Evolutionary conservation across 2,797 vertebrate genomes (phyloP).

Genomic region (Sus cebifrons): DNA sequence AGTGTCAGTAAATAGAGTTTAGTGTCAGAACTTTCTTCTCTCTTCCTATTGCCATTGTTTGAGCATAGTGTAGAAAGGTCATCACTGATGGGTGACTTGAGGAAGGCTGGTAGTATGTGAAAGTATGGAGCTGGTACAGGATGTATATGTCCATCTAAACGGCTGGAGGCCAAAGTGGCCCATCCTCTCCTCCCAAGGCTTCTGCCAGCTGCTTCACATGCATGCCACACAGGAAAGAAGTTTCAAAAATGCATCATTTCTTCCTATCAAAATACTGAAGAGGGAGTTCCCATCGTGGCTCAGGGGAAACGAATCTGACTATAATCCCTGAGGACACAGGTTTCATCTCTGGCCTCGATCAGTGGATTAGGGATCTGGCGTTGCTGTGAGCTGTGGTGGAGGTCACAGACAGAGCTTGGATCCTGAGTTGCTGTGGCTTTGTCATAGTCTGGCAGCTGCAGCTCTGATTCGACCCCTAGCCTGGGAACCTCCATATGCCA

Average conservation of each 20-base stretch:
- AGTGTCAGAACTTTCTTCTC: not conserved
- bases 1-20: not conserved
- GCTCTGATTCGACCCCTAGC: no score
- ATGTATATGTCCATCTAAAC: not conserved
- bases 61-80: not conserved
- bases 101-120: not conserved
- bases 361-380: no score
- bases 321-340: no score
- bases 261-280: slow-evolving; percentile 16
- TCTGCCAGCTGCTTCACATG: not conserved
- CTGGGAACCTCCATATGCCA: no score
- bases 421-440: no score
- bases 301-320: no score
- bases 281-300: not conserved
- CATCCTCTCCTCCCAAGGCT: not conserved
- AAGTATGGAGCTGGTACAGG: not conserved
- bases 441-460: no score
- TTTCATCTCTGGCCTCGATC: no score
- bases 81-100: not conserved
- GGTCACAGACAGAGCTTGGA: no score
- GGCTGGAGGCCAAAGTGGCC: not conserved
- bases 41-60: not conserved
- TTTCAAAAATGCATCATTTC: not conserved
- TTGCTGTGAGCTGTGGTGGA: no score
- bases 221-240: not conserved